phyloP scores from a whole-genome alignment of 2,888 invertebrate species.

The Andrena praecox region DNA sequence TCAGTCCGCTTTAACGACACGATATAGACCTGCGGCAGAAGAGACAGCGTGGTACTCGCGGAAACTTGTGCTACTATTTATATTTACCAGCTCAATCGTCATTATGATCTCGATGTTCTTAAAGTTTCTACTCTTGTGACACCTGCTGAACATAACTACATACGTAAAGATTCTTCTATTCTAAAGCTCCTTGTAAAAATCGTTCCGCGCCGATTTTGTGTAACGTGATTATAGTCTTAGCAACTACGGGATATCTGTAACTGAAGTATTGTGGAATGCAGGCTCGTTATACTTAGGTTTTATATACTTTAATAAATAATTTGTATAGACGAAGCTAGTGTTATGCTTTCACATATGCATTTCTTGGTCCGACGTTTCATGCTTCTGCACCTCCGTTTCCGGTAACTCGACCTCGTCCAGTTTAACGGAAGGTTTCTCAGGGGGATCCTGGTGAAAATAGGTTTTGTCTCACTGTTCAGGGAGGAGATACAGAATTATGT shows the following conservation, averaged over 20 bases:
- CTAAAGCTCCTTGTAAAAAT: constrained; percentile 2
- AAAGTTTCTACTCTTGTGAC: constrained; percentile 49
- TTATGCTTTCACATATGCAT: constrained; percentile 38
- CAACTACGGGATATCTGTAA: constrained; percentile 2
- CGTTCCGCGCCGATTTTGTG: neutral
- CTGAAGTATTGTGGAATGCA: neutral
- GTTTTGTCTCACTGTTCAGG: constrained; percentile 40
- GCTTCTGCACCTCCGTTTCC: constrained; percentile 19
- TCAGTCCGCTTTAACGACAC: constrained; percentile 74
- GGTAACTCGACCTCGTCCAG: neutral
- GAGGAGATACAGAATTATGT: constrained; percentile 24
- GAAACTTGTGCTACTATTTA: constrained; percentile 57
- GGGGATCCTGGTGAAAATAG: constrained; percentile 50
- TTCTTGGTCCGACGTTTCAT: constrained; percentile 26
- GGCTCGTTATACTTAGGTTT: constrained; percentile 31
- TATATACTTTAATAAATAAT: constrained; percentile 51
- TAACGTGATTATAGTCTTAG: neutral
- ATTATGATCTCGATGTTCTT: constrained; percentile 60
- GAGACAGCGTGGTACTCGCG: constrained; percentile 69
- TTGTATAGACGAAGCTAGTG: constrained; percentile 27
- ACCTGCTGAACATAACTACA: neutral
- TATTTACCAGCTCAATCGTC: constrained; percentile 58
- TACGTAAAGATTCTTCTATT: neutral
- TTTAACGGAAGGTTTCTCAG: neutral
- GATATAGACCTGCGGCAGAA: constrained; percentile 73